Conservation (phyloP, 2,113 vertebrate species). For the Cyanocitta stelleri region DNA sequence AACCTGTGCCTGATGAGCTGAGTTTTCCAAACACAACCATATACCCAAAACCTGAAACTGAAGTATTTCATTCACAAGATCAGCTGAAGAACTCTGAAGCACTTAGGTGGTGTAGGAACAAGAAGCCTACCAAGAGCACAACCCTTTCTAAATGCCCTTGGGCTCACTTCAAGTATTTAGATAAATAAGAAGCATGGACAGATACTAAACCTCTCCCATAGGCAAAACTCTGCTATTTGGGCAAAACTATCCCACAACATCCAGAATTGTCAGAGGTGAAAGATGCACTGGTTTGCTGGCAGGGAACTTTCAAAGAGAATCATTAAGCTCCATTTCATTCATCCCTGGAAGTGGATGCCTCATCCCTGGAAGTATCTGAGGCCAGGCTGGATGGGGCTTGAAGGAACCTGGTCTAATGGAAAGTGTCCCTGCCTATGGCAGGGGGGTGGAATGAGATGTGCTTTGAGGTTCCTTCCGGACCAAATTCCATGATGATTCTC, state of each 20-base stretch:
- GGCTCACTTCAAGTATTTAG: neutral
- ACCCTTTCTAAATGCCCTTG: neutral
- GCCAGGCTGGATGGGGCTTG: neutral
- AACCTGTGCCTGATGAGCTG: neutral
- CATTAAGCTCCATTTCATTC: neutral
- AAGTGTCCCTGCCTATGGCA: neutral
- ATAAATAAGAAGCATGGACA: neutral
- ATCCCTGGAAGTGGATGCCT: neutral
- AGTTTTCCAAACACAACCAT: neutral
- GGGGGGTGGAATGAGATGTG: neutral
- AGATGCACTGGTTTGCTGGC: neutral
- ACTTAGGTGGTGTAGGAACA: neutral
- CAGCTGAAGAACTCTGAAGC: neutral
- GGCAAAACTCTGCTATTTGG: neutral
- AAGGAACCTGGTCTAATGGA: neutral
- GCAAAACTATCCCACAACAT: neutral
- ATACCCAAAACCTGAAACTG: neutral
- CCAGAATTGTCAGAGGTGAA: neutral
- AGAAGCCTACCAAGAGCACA: neutral
- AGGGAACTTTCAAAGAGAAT: neutral
- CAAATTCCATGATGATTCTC: neutral
- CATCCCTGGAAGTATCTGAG: neutral
- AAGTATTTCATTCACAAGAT: neutral
- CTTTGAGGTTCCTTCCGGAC: neutral
- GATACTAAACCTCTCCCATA: neutral